Evolutionary conservation across 1,140 invertebrate species (phyloP).

Genomic region (Oedothorax gibbosus): DNA sequence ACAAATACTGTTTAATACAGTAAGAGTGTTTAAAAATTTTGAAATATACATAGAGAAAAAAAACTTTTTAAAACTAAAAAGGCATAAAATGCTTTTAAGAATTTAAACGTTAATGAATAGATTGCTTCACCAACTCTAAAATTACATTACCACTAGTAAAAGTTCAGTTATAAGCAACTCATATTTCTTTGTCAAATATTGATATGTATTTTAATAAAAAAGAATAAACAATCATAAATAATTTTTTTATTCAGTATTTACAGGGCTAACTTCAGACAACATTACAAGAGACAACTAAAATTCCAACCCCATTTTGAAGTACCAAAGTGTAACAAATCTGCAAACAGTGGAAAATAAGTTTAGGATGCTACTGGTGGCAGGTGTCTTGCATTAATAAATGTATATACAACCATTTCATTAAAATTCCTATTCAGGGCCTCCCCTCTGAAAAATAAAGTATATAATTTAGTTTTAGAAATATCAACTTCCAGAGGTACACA

Average conservation of each 20-base stretch:
- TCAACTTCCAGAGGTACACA: too few species aligned
- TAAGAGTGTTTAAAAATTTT: too few species aligned
- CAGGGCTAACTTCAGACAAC: slow-evolving; percentile 38
- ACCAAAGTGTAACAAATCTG: slow-evolving; percentile 37
- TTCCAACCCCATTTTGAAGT: not conserved
- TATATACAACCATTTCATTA: slow-evolving; percentile 28
- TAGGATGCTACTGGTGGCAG: not conserved
- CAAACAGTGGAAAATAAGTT: not conserved
- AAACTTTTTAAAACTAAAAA: too few species aligned
- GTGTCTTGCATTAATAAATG: slow-evolving; percentile 28
- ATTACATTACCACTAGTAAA: too few species aligned
- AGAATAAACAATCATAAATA: slow-evolving; percentile 4
- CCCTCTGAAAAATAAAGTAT: slow-evolving; percentile 44
- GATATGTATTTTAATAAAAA: not conserved
- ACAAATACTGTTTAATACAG: too few species aligned
- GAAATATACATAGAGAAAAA: too few species aligned
- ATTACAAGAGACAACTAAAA: slow-evolving; percentile 21
- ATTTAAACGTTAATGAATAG: too few species aligned
- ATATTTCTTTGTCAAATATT: not conserved
- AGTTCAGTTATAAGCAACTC: not conserved
- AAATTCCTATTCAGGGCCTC: slow-evolving; percentile 36
- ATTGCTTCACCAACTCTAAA: too few species aligned
- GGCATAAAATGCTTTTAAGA: too few species aligned
- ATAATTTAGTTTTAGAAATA: too few species aligned
- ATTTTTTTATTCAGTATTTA: slow-evolving; percentile 46